These are phyloP conservation scores for Terebella lapidaria DNA, from an alignment of 2,888 invertebrate species.

Conservation along the genomic window DNA sequence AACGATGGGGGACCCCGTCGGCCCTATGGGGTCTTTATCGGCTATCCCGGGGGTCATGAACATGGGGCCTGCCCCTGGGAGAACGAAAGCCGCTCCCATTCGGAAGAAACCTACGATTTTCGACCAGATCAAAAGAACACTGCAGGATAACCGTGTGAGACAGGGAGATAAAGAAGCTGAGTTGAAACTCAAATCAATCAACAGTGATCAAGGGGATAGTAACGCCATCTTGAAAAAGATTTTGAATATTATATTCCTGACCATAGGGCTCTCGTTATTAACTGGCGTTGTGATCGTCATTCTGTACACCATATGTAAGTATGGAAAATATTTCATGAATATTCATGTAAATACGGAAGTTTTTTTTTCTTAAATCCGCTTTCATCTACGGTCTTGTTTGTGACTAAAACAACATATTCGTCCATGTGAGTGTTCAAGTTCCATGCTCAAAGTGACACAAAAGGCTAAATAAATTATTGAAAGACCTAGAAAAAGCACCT, in stretches of 20 bases:
- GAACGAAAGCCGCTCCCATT: background rate
- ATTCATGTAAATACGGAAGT: no score
- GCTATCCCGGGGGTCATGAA: background rate
- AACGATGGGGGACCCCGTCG: background rate
- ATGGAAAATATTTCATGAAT: no score
- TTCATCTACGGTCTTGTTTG: no score
- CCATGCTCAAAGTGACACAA: no score
- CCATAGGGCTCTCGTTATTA: constrained; percentile 38
- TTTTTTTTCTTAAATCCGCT: no score
- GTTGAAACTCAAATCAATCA: constrained; percentile 15
- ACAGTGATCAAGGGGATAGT: constrained; percentile 26
- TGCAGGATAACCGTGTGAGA: constrained; percentile 40
- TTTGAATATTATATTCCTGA: constrained; percentile 42
- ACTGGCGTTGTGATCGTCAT: constrained; percentile 42
- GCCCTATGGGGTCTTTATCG: background rate
- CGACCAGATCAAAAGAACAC: background rate
- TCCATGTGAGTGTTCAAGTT: no score
- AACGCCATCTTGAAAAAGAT: constrained; percentile 36
- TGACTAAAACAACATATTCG: no score
- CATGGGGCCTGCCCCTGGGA: background rate
- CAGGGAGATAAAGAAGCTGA: constrained; percentile 12
- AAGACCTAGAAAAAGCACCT: no score
- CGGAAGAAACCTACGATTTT: background rate
- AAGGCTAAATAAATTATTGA: no score
- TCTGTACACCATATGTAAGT: constrained; percentile 41